These are phyloP conservation scores for Spatulosminthurus flaviceps DNA, from an alignment of 2,888 invertebrate genomes.

Conservation along the genomic window DNA sequence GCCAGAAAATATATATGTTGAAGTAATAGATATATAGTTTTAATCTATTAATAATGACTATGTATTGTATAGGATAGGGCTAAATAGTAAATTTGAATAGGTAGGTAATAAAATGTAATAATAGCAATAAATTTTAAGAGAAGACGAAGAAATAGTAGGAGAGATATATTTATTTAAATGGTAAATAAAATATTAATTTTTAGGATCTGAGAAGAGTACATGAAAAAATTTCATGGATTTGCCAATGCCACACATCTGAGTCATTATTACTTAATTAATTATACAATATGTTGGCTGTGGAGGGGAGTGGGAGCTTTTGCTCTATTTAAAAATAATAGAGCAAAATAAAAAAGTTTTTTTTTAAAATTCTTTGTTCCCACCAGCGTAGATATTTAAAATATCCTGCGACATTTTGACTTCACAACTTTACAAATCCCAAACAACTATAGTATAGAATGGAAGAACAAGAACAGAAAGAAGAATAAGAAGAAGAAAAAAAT, in stretches of 20 bases:
- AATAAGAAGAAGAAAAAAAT: too few species aligned
- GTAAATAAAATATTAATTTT: conserved; percentile 6
- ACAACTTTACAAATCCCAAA: too few species aligned
- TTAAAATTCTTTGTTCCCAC: neutral
- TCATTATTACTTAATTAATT: conserved; percentile 39
- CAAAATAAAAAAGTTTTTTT: too few species aligned
- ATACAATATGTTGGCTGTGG: neutral
- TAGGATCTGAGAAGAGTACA: conserved; percentile 30
- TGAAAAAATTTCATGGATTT: conserved; percentile 30
- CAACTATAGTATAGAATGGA: too few species aligned
- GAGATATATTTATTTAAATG: conserved; percentile 26
- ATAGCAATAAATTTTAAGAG: neutral
- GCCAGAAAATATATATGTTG: too few species aligned
- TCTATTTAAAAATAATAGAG: neutral
- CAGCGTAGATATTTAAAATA: too few species aligned
- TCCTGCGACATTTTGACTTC: too few species aligned
- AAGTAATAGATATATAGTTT: too few species aligned
- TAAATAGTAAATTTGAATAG: conserved; percentile 10
- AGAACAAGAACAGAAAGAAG: too few species aligned
- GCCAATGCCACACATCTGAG: conserved; percentile 30
- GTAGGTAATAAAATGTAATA: neutral
- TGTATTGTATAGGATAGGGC: neutral
- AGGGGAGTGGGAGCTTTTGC: neutral
- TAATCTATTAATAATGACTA: too few species aligned
- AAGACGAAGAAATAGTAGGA: neutral